Base-by-base conservation (phyloP, 2,797 vertebrate genomes). In the Gambusia yucatana region DNA sequence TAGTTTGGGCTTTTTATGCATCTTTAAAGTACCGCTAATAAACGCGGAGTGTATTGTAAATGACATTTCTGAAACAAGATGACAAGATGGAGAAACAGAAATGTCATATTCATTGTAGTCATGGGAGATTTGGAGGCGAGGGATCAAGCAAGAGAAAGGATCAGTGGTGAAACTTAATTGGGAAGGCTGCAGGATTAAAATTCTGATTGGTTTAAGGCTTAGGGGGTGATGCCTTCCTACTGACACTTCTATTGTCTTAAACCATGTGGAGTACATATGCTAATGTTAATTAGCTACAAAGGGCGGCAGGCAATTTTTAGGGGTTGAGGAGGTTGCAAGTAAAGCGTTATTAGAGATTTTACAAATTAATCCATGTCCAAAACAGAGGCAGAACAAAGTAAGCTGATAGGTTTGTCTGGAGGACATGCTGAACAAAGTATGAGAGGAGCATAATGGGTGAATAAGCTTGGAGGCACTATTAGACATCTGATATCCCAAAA, bases 171-270 rank as follows among this genome's bases (percentile, higher is more conserved):
- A 91, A 91, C 86, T 87, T 93, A 91, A 93, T 92, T 92, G 86
- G 87, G 78, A 91, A 89, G 87, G 87, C 84, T 81, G 82, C 75
- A 73, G 92, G 90, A 93, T 92, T 92, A 90, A 88, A 90, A 82
- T 67, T 86, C 89, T 89, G 92, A 94, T 94, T 93, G 88, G 92
- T 90, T 93, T 89, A 84, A 86, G 91, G 86, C 92, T 90, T 87
- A 89, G 82, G 91, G 85, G 74, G 73, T 86, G 75, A 89, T 83
- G 77, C 79, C 85, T 86, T 89, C 84, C 76, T 76, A 85, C 78
- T n/a, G 75, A 91, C 86, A 83, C 87, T 81, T 75, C 86, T 86
- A 82, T 92, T 93, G 84, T 91, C 79, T 89, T 86, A 89, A 90
- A 90, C 81, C 83, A 75, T 7, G 28, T 76, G 79, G 83, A 88